Percentiles rank a stretch among this genome's conserved stretches.
These are phyloP conservation scores for Nephrotoma appendiculata DNA, from an alignment of 2,888 invertebrate genomes.

Conservation along the genomic window DNA sequence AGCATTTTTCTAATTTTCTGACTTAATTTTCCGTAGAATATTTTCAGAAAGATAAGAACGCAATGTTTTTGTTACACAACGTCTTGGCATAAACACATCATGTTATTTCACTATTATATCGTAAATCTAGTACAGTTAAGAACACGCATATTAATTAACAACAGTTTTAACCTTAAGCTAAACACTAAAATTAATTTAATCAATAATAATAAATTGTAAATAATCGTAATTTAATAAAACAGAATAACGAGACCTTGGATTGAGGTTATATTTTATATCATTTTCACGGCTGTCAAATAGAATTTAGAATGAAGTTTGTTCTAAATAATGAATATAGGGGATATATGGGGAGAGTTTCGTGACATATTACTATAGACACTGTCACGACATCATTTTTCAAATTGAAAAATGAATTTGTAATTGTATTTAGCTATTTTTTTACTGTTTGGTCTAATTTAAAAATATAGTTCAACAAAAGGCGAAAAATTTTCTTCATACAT, in stretches of 20 bases:
- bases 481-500: no score
- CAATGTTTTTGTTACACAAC: background rate
- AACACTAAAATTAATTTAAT: background rate
- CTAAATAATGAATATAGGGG: background rate
- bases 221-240: background rate
- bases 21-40: background rate
- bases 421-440: no score
- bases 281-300: background rate
- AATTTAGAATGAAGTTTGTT: background rate
- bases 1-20: background rate
- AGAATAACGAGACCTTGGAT: background rate
- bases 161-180: background rate
- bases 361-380: no score
- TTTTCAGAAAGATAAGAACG: background rate
- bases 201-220: background rate
- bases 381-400: no score
- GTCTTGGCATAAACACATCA: background rate
- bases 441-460: no score
- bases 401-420: no score
- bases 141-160: background rate
- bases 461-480: no score
- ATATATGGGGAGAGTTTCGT: background rate
- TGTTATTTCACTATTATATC: background rate
- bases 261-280: background rate
- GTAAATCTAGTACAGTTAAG: background rate